Conservation (phyloP, 2,797 vertebrate genomes). For the Anolis apletophallus region DNA sequence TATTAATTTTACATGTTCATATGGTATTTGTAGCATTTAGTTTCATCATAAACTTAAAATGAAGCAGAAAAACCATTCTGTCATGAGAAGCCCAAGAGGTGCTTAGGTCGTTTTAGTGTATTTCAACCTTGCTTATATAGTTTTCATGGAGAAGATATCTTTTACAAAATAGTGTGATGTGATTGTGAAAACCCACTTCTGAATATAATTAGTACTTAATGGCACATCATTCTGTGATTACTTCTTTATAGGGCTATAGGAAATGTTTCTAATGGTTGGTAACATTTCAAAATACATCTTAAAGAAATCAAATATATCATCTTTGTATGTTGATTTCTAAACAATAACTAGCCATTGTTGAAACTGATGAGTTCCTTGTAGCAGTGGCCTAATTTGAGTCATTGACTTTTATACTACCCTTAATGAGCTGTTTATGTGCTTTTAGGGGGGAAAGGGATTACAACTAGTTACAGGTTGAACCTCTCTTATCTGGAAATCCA, state of each 20-base stretch:
- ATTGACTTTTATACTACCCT: no score
- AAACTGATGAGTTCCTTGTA: neutral
- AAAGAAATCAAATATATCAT: neutral
- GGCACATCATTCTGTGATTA: neutral
- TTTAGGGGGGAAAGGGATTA: no score
- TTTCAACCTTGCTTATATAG: constrained; percentile 9
- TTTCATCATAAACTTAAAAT: constrained; percentile 33
- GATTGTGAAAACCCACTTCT: neutral
- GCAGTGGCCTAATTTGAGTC: no score
- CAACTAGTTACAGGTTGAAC: no score
- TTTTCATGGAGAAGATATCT: neutral
- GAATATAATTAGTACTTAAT: constrained; percentile 7
- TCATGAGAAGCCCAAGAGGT: constrained; percentile 44
- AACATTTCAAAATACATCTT: neutral
- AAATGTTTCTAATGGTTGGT: neutral
- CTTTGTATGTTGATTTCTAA: neutral
- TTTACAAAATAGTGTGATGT: neutral
- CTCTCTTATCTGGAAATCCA: no score
- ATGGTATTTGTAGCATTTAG: constrained; percentile 15
- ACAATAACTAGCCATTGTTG: neutral
- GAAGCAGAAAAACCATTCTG: constrained; percentile 23
- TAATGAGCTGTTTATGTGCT: neutral
- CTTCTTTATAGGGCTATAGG: neutral
- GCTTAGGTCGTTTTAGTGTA: constrained; percentile 23
- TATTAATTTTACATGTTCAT: constrained; percentile 6